Base-by-base conservation (phyloP, 1,140 invertebrate genomes). In the Hycleus phaleratus region DNA sequence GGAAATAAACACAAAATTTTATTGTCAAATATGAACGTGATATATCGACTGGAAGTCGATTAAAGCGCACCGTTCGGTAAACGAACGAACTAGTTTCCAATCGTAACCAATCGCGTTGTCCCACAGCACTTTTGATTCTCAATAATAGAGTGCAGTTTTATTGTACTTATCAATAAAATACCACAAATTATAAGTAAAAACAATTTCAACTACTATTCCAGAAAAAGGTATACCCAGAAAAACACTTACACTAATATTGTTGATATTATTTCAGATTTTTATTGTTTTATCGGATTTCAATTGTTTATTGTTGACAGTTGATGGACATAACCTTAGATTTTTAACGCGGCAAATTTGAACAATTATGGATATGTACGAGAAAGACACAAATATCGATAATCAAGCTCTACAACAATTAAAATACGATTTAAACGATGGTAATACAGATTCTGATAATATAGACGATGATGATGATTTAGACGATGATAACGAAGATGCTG, bases 291-390 rank as follows among this genome's bases (percentile, higher is more conserved):
- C 43, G 18, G 8, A 42, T 42, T 44, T 44, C 43, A 11, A 11
- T 44, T 44, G n/a, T 24, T 11, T 24, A 7, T 32, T 32, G 4
- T 32, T 32, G 32, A 32, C 32, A 32, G 7, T 7, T 7, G 18
- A 18, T 18, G 32, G 4, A 32, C 32, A 32, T 32, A 32, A 32
- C 32, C 32, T 32, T 7, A 32, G 18, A 32, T 32, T 32, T 24
- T 26, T 26, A 52, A 12, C 4, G 26, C 46, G 45, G 49, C 9
- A 47, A 42, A 45, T 47, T 40, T 4, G 18, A 44, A 49, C 44
- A 12, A 53, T 18, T 59, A 73, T 73, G 68, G 67, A 71, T 61
- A 69, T 70, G 47, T 47, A 70, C 18, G 56, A 65, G 12, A 73
- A 70, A 63, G 50, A 58, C 43, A 59, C 60, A 43, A 58, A 62